Percentiles rank a stretch among this genome's conserved stretches.
Evolutionary conservation across 1,140 invertebrate species (phyloP).

Genomic region (Trichogramma pretiosum): DNA sequence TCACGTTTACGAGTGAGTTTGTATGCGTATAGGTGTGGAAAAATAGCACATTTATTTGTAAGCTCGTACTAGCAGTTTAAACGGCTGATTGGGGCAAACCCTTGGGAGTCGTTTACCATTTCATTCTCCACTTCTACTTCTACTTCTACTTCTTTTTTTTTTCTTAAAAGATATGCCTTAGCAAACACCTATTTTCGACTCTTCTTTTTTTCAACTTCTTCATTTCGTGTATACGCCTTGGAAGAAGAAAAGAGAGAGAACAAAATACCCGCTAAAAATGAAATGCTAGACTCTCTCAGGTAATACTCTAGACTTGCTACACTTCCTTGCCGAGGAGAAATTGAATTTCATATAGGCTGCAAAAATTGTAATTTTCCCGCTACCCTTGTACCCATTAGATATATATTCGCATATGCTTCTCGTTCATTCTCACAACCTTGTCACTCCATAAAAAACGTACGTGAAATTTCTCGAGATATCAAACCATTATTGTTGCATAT

Average conservation of each 20-base stretch:
- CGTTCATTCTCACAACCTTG: too few relatives aligned
- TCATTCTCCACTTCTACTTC: conserved; percentile 10
- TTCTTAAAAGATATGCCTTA: conserved; percentile 8
- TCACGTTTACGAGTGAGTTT: too few relatives aligned
- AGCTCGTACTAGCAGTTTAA: conserved; percentile 23
- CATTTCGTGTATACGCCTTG: too few relatives aligned
- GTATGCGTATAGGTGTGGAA: too few relatives aligned
- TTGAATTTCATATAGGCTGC: conserved; percentile 28
- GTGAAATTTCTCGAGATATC: too few relatives aligned
- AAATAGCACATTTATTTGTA: conserved; percentile 28
- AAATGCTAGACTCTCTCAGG: conserved; percentile 5
- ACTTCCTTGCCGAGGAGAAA: conserved; percentile 21
- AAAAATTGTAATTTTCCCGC: conserved; percentile 31
- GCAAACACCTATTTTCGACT: not conserved
- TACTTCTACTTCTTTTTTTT: conserved; percentile 23
- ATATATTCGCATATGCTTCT: too few relatives aligned
- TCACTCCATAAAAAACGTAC: too few relatives aligned
- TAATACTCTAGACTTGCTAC: not conserved
- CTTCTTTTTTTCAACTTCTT: not conserved
- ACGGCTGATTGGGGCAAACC: conserved; percentile 37
- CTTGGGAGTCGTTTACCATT: conserved; percentile 36
- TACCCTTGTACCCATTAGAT: too few relatives aligned
- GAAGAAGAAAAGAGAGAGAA: too few relatives aligned
- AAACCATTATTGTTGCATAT: too few relatives aligned
- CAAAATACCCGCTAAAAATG: too few relatives aligned